Evolutionary conservation across 2,797 vertebrate genomes (phyloP), one percentile per base, ranked within the genome.

Genomic region (Babyrousa celebensis): DNA sequence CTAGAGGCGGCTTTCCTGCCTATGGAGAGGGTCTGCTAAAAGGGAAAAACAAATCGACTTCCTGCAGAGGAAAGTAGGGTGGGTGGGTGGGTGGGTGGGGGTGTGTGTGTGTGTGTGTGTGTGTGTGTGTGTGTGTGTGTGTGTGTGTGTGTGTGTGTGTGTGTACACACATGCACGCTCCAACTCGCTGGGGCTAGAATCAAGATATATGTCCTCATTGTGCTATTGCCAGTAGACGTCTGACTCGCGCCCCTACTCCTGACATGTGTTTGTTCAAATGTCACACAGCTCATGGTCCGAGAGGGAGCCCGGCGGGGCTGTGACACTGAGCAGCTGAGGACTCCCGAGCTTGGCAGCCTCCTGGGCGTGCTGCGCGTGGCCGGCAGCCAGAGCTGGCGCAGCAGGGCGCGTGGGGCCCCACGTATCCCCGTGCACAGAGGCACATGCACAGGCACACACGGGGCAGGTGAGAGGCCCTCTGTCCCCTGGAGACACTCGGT

Each of bases 221-320:
- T 43, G 58, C 87, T 95, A 17, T 23, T 98, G 98, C 98, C 98
- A 98, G 96, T 17, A 97, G 98, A 98, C 27, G 0, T 98, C 97
- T 93, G 97, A 98, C 94, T 98, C 95, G 97, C 98, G 96, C 98
- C 96, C 97, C 92, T 96, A 6, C 43, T 1, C 71, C 74, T 98
- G 98, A 98, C 98, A 98, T 97, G 92, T 98, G 98, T 98, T 98
- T 99, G 98, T 93, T 98, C 98, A 96, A 98, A 96, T 85, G 97
- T 98, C 98, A 97, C 98, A 98, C 97, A 97, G 32, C 97, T 97
- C 98, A 94, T 83, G 90, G 97, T 63, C 97, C 86, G 67, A 93
- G 62, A 20, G 82, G 97, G 97, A 98, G 96, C 78, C 67, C 89
- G 97, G 97, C 86, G 87, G 74, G 97, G 97, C 98, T 97, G 97